phyloP scores from a whole-genome alignment of 2,113 vertebrate genomes.

The Brienomyrus brachyistius region DNA sequence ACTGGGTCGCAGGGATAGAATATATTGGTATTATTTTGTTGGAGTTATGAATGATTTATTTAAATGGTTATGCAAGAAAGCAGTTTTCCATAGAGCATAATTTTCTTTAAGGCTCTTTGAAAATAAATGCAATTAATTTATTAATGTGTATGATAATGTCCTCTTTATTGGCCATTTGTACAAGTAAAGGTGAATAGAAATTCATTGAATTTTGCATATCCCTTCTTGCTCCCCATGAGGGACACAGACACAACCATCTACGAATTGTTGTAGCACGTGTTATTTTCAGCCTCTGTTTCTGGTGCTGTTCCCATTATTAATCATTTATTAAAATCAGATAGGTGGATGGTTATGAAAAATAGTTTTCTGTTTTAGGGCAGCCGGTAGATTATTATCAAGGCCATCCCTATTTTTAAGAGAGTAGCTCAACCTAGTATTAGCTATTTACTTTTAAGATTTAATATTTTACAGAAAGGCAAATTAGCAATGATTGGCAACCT shows the following conservation, averaged over 20 bases:
- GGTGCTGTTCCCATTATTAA: neutral
- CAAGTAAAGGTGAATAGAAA: neutral
- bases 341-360: neutral
- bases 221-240: neutral
- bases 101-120: neutral
- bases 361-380: neutral
- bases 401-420: neutral
- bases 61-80: neutral
- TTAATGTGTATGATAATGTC: neutral
- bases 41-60: neutral
- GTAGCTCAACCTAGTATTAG: neutral
- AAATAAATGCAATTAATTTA: neutral
- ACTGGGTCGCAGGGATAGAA: too few relatives aligned
- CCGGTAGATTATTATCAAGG: neutral
- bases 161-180: neutral
- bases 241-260: neutral
- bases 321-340: neutral
- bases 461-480: neutral
- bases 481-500: neutral
- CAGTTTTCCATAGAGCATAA: neutral
- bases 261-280: neutral
- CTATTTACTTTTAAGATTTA: neutral
- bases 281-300: neutral
- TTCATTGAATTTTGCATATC: neutral
- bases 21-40: neutral